A percentile compares a stretch with the other conserved stretches of the same genome.
phyloP scores from a whole-genome alignment of 2,888 invertebrate genomes.

The Temnothorax rugatulus region DNA sequence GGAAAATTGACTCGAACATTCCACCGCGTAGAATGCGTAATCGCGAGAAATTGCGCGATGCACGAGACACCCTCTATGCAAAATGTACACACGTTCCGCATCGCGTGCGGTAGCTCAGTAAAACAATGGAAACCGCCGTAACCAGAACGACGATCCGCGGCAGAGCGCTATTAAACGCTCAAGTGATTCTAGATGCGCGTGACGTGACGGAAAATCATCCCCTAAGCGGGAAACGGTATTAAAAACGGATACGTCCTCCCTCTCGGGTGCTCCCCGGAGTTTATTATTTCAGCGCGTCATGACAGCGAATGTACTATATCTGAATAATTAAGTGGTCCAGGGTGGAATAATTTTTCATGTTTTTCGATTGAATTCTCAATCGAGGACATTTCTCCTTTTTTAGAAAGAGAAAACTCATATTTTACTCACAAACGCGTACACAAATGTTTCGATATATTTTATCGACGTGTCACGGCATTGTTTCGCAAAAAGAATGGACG shows the following conservation, averaged over 20 bases:
- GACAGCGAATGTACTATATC: not conserved
- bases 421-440: not conserved
- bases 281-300: conserved; percentile 6
- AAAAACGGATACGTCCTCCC: conserved; percentile 17
- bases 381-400: not conserved
- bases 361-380: not conserved
- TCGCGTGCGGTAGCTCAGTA: conserved; percentile 46
- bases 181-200: conserved; percentile 59
- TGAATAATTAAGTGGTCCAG: not conserved
- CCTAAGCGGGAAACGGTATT: conserved; percentile 23
- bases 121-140: conserved; percentile 70
- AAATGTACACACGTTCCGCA: conserved; percentile 46
- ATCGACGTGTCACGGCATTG: conserved; percentile 12
- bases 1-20: conserved; percentile 30
- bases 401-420: not conserved
- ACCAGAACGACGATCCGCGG: conserved; percentile 64
- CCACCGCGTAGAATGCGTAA: conserved; percentile 24
- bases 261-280: not conserved
- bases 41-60: conserved; percentile 37
- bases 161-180: conserved; percentile 69
- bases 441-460: conserved; percentile 15
- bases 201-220: conserved; percentile 49
- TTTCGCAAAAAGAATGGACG: conserved; percentile 21
- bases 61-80: conserved; percentile 41
- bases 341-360: not conserved